phyloP scores from a whole-genome alignment of 2,888 invertebrate genomes.

The Xanthia togata region DNA sequence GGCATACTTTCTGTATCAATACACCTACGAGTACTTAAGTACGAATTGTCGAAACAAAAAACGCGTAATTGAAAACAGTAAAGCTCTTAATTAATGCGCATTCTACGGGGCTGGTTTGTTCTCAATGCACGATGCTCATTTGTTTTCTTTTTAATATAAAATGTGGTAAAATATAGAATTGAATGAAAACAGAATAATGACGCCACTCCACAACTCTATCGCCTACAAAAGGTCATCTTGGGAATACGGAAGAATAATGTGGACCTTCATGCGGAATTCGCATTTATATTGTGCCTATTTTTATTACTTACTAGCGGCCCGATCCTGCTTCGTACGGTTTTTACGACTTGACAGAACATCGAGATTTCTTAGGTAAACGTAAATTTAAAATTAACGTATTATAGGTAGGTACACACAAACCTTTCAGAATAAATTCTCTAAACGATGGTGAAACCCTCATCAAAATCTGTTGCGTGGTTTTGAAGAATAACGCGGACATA shows the following conservation, averaged over 20 bases:
- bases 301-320: background rate
- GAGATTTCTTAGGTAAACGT: no score
- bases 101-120: slow-evolving; percentile 56
- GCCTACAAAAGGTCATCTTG: slow-evolving; percentile 87
- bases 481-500: no score
- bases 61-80: slow-evolving; percentile 53
- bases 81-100: slow-evolving; percentile 60
- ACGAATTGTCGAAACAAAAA: slow-evolving; percentile 34
- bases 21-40: background rate
- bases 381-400: no score
- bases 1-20: background rate
- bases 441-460: no score
- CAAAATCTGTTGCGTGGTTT: no score
- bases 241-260: slow-evolving; percentile 71
- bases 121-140: slow-evolving; percentile 64
- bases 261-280: slow-evolving; percentile 64
- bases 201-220: slow-evolving; percentile 81
- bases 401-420: no score
- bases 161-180: slow-evolving; percentile 83
- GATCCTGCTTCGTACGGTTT: no score
- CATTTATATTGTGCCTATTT: background rate
- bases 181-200: slow-evolving; percentile 85
- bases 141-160: slow-evolving; percentile 73
- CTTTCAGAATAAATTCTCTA: no score
- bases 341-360: no score